These are phyloP conservation scores for Cynopterus brachyotis DNA, from an alignment of 2,113 vertebrate genomes.

Conservation along the genomic window DNA sequence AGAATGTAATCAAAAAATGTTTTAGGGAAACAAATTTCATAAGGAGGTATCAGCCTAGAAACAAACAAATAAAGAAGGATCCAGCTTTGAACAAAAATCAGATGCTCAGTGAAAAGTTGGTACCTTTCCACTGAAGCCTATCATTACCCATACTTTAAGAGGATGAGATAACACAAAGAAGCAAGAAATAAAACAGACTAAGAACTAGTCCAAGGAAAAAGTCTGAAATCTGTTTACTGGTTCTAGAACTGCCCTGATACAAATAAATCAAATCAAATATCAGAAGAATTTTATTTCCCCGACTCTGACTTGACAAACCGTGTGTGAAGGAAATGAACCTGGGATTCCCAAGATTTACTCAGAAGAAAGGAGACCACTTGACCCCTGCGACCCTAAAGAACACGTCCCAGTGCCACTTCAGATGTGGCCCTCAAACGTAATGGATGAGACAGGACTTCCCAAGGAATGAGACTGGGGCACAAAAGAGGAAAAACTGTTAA, in stretches of 20 bases:
- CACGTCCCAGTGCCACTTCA: not conserved
- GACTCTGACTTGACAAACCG: not conserved
- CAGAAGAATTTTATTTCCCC: not conserved
- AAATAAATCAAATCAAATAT: not conserved
- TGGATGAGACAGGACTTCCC: not conserved
- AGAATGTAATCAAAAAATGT: not conserved
- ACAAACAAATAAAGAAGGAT: not conserved
- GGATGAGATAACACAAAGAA: not conserved
- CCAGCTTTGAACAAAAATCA: not conserved
- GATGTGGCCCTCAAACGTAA: not conserved
- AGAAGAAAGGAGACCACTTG: not conserved
- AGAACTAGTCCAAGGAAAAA: not conserved
- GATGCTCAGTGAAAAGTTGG: not conserved
- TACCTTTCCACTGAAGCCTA: not conserved
- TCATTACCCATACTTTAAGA: not conserved
- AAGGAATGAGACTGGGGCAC: fast-evolving
- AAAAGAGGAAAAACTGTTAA: not conserved
- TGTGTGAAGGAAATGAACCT: not conserved
- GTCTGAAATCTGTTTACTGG: not conserved
- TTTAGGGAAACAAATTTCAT: not conserved
- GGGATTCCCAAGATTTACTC: not conserved
- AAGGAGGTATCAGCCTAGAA: not conserved
- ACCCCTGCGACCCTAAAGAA: not conserved
- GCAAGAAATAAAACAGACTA: not conserved
- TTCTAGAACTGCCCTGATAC: not conserved